These are phyloP conservation scores for Harmothoe impar DNA, from an alignment of 2,888 invertebrate genomes.

Conservation along the genomic window DNA sequence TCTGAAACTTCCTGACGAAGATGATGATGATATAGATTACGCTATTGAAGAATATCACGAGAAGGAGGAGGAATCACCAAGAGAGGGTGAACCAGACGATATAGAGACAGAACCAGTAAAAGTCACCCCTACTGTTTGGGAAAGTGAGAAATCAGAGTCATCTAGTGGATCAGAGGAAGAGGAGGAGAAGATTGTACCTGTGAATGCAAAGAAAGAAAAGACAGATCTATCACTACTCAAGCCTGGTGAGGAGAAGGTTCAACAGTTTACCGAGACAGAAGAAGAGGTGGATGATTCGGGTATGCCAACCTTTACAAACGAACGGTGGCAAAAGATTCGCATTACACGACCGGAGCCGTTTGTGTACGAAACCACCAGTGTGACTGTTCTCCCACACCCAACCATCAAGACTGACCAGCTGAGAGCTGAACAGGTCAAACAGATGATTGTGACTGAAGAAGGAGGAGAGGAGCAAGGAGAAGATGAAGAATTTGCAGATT, in stretches of 20 bases:
- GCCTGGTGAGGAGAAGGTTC: background rate
- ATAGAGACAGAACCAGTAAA: background rate
- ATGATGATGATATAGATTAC: background rate
- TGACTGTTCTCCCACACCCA: conserved; percentile 20
- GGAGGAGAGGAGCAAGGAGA: background rate
- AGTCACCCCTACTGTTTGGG: conserved; percentile 31
- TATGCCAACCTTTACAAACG: conserved; percentile 7
- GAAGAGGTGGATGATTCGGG: conserved; percentile 39
- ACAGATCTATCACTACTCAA: background rate
- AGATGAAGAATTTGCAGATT: background rate
- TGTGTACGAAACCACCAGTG: conserved; percentile 44
- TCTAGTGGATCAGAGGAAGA: conserved; percentile 6
- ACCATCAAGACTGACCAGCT: conserved; percentile 10
- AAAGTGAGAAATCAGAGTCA: conserved; percentile 43
- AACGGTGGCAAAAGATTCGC: conserved; percentile 20
- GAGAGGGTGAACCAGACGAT: conserved; percentile 31
- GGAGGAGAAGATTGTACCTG: background rate
- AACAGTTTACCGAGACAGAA: background rate
- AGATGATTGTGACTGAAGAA: conserved; percentile 44
- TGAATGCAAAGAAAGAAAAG: background rate
- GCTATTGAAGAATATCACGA: too few relatives aligned
- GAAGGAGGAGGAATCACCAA: background rate
- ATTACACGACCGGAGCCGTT: conserved; percentile 27
- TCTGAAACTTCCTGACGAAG: conserved; percentile 46
- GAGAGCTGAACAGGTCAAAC: conserved; percentile 43